Evolutionary conservation across 2,113 vertebrate genomes (phyloP).

Genomic region (Xiphophorus hellerii): DNA sequence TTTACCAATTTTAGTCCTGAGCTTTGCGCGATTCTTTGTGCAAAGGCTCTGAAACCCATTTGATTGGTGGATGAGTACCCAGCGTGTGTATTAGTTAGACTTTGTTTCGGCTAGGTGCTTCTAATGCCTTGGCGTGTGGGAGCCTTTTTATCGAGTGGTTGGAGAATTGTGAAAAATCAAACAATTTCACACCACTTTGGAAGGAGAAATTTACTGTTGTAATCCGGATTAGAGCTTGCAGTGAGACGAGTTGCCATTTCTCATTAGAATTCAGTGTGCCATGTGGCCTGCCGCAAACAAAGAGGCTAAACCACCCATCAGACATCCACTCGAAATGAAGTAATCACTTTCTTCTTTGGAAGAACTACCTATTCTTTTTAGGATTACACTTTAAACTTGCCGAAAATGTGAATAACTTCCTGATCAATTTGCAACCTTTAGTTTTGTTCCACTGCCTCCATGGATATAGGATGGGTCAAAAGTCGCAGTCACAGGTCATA

Average conservation of each 20-base stretch:
- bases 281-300: slow-evolving; percentile 13
- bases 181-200: slow-evolving; percentile 64
- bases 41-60: neutral
- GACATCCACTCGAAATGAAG: neutral
- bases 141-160: slow-evolving; percentile 44
- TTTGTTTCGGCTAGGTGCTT: slow-evolving; percentile 22
- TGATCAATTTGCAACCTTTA: neutral
- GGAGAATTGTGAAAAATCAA: slow-evolving; percentile 45
- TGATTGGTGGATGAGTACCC: neutral
- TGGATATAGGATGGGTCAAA: slow-evolving; percentile 30
- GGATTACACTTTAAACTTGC: neutral
- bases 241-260: slow-evolving; percentile 35
- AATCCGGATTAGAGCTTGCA: slow-evolving; percentile 63
- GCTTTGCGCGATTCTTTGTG: neutral
- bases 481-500: slow-evolving; percentile 56
- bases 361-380: neutral
- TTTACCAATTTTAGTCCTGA: too few species aligned
- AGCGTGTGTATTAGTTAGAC: slow-evolving; percentile 10
- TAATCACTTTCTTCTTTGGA: slow-evolving; percentile 1
- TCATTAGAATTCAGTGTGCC: slow-evolving; percentile 33
- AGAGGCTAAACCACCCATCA: slow-evolving; percentile 18
- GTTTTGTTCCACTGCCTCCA: neutral
- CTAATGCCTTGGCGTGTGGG: slow-evolving; percentile 20
- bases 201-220: slow-evolving; percentile 48
- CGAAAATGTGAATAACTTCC: neutral